Percentiles rank a stretch among this genome's conserved stretches.
Conservation (phyloP, 2,888 invertebrate genomes). For the Agonopterix subpropinquella region DNA sequence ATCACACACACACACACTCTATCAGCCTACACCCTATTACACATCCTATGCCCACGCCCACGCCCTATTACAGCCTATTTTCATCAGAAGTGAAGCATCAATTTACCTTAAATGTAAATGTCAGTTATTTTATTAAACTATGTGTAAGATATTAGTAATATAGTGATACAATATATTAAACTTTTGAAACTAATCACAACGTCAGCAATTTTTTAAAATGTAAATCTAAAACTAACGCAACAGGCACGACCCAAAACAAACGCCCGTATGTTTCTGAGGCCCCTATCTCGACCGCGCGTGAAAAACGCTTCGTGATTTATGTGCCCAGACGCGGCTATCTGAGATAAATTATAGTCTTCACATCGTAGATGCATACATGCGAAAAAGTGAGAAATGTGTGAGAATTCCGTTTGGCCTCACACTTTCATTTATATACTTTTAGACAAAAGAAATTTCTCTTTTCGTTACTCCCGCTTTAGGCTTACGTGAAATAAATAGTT, state of each 20-base stretch:
- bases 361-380: conserved; percentile 46
- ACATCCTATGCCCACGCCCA: too few species aligned
- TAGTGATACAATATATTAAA: too few species aligned
- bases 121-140: too few species aligned
- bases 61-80: too few species aligned
- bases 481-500: conserved; percentile 1
- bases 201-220: conserved; percentile 1
- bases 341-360: conserved; percentile 56
- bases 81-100: too few species aligned
- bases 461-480: background rate
- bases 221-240: background rate
- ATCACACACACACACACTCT: too few species aligned
- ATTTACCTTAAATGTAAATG: too few species aligned
- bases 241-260: background rate
- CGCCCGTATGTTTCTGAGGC: conserved; percentile 18
- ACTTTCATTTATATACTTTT: conserved; percentile 17
- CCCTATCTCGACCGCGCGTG: conserved; percentile 34
- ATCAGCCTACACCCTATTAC: too few species aligned
- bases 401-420: conserved; percentile 11
- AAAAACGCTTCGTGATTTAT: conserved; percentile 62
- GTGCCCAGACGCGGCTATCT: conserved; percentile 50
- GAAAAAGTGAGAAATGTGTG: conserved; percentile 48
- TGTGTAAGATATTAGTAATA: too few species aligned
- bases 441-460: background rate
- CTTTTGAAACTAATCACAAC: conserved; percentile 1